Percentiles rank a stretch among this genome's conserved stretches.
Conservation (phyloP, 2,113 vertebrate genomes). For the Cnemophilus loriae region DNA sequence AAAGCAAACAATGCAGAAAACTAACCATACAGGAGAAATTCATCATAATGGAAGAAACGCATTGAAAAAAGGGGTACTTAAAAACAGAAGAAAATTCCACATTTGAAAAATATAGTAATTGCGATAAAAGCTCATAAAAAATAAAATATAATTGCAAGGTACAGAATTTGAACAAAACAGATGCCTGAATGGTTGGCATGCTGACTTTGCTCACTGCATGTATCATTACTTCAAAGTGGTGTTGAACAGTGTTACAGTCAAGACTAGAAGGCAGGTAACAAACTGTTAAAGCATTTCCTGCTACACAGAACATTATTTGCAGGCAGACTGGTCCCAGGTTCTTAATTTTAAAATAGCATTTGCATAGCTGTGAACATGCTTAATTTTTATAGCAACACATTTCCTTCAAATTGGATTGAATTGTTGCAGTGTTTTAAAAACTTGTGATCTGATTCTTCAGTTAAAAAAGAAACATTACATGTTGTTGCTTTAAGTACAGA, state of each 20-base stretch:
- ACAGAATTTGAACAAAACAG: background rate
- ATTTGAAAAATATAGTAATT: background rate
- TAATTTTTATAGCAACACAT: conserved; percentile 60
- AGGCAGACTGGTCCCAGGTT: conserved; percentile 36
- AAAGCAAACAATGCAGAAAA: background rate
- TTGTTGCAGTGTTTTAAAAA: conserved; percentile 63
- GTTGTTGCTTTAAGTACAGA: conserved; percentile 49
- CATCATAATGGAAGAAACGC: background rate
- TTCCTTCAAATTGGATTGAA: conserved; percentile 56
- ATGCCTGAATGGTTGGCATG: background rate
- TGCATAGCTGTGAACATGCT: conserved; percentile 49
- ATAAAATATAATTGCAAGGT: background rate
- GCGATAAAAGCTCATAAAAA: background rate
- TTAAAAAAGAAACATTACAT: background rate
- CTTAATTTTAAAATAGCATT: conserved; percentile 49
- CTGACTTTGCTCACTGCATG: background rate
- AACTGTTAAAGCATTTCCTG: background rate
- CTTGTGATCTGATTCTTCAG: conserved; percentile 33
- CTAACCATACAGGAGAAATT: background rate
- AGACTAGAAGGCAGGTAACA: background rate
- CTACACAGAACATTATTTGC: conserved; percentile 29
- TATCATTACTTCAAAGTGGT: conserved; percentile 3
- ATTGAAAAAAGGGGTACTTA: background rate
- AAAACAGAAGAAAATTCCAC: background rate
- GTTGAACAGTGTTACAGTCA: background rate